A percentile compares a stretch with the other conserved stretches of the same genome.
Conservation (phyloP, 2,888 invertebrate genomes). For the Trachelus iudaicus region DNA sequence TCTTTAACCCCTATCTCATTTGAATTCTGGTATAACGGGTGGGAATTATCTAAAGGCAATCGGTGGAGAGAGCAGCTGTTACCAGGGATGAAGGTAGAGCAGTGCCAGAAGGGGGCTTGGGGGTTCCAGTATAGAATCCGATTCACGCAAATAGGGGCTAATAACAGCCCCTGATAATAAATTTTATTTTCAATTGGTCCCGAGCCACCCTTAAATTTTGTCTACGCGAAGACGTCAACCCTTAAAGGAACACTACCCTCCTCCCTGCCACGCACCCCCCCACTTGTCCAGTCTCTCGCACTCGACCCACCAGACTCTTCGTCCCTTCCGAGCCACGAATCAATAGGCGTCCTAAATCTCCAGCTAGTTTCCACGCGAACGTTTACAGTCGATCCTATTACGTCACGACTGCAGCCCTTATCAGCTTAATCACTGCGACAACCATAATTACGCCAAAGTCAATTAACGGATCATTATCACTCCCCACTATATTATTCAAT, state of each 20-base stretch:
- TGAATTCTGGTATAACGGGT: neutral
- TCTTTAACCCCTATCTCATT: too few relatives aligned
- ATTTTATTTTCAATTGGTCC: conserved; percentile 47
- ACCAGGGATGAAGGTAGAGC: conserved; percentile 5
- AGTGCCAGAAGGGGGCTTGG: neutral
- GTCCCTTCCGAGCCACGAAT: conserved; percentile 1
- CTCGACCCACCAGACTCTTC: conserved; percentile 18
- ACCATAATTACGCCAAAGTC: too few relatives aligned
- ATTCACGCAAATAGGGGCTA: neutral
- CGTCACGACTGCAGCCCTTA: too few relatives aligned
- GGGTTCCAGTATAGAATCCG: neutral
- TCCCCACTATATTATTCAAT: too few relatives aligned
- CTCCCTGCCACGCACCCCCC: neutral
- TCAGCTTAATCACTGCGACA: too few relatives aligned
- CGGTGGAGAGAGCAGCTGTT: conserved; percentile 36
- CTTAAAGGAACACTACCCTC: conserved; percentile 31
- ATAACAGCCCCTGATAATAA: neutral
- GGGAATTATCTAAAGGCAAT: conserved; percentile 40
- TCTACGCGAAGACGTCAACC: conserved; percentile 29
- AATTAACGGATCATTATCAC: too few relatives aligned
- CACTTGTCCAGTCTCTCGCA: conserved; percentile 12
- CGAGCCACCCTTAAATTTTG: conserved; percentile 30
- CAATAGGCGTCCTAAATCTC: conserved; percentile 12
- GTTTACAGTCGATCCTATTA: too few relatives aligned
- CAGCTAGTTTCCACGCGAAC: conserved; percentile 15